Conservation (phyloP, 2,888 invertebrate genomes). For the Chirona hameri region DNA sequence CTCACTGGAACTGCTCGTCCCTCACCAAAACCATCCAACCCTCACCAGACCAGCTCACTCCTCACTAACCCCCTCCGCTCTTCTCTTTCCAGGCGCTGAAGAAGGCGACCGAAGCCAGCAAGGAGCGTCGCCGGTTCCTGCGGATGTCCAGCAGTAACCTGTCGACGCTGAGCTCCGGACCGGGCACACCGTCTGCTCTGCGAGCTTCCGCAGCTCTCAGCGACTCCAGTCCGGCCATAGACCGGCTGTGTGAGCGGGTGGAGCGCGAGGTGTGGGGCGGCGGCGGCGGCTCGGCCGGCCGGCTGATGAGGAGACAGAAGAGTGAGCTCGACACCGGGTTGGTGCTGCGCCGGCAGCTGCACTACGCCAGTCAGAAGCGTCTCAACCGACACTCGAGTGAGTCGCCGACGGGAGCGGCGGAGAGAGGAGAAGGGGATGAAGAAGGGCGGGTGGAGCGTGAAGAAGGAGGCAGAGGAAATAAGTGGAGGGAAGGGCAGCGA, state of each 20-base stretch:
- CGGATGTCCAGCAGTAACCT: not conserved
- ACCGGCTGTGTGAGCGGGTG: constrained; percentile 24
- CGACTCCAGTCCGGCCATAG: constrained; percentile 25
- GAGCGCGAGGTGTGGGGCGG: constrained; percentile 26
- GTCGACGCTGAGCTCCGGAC: not conserved
- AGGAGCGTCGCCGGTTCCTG: not conserved
- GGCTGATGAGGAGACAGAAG: constrained; percentile 6
- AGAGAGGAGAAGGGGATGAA: constrained; percentile 9
- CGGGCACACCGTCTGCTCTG: too few relatives aligned
- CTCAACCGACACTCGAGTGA: constrained; percentile 7
- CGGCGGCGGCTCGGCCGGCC: not conserved
- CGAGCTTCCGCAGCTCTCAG: too few relatives aligned
- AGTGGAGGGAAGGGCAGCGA: not conserved
- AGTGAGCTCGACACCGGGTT: not conserved
- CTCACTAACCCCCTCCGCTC: not conserved
- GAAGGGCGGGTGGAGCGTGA: constrained; percentile 12
- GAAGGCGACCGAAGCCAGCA: not conserved
- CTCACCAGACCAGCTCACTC: too few relatives aligned
- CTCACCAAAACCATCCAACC: too few relatives aligned
- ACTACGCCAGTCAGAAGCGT: constrained; percentile 25
- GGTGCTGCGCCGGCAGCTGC: not conserved
- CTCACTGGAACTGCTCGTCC: too few relatives aligned
- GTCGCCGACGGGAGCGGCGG: too few relatives aligned
- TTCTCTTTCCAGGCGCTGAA: constrained; percentile 3
- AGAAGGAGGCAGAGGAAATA: not conserved